Percentiles rank a stretch among this genome's conserved stretches.
Evolutionary conservation across 2,113 vertebrate species (phyloP).

Genomic region (Chrysemys picta): DNA sequence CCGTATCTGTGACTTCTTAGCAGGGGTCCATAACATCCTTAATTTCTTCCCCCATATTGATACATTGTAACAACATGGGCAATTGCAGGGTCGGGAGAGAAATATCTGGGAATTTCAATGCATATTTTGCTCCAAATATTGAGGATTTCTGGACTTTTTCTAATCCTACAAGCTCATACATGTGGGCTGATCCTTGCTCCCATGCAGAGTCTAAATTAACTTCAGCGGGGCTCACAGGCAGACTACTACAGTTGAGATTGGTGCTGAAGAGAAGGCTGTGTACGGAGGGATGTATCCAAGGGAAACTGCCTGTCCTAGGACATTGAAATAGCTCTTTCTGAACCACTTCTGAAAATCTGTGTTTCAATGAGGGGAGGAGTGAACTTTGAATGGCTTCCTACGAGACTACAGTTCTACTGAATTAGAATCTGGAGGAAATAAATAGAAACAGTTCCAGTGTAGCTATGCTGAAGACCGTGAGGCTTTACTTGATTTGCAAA

Average conservation of each 20-base stretch:
- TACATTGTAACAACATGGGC: not conserved
- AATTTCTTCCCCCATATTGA: no score
- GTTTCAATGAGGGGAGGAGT: not conserved
- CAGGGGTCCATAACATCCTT: no score
- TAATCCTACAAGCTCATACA: not conserved
- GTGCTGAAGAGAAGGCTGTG: not conserved
- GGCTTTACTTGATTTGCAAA: not conserved
- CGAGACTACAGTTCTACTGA: not conserved
- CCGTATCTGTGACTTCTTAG: no score
- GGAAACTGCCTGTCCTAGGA: not conserved
- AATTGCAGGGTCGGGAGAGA: not conserved
- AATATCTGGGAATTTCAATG: not conserved
- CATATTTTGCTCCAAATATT: not conserved
- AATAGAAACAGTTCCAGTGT: accelerated
- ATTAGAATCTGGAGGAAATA: accelerated
- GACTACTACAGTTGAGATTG: not conserved
- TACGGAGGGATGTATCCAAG: not conserved
- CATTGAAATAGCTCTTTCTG: not conserved
- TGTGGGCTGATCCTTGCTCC: not conserved
- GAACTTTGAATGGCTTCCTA: not conserved
- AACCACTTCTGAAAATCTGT: accelerated
- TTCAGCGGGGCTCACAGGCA: not conserved
- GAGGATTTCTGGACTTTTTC: not conserved
- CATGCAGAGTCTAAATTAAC: not conserved
- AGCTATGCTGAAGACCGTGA: not conserved